Percentiles rank a stretch among this genome's conserved stretches.
Evolutionary conservation across 1,140 invertebrate species (phyloP).

Genomic region (Pectinophora gossypiella): DNA sequence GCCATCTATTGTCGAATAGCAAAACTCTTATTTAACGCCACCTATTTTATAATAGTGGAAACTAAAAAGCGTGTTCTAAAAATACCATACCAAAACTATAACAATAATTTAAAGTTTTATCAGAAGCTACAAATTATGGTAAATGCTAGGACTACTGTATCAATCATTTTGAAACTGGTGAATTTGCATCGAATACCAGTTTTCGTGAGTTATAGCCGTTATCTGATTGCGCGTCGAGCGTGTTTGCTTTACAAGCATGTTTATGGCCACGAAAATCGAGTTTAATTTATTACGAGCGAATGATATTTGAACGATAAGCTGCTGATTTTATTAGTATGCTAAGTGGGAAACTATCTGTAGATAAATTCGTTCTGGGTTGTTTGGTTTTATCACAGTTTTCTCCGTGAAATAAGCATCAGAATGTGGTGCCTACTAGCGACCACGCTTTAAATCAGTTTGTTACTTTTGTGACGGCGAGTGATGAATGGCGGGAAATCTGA

Average conservation of each 20-base stretch:
- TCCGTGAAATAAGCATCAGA: too few species aligned
- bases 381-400: too few species aligned
- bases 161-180: slow-evolving; percentile 9
- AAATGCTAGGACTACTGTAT: not conserved
- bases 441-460: too few species aligned
- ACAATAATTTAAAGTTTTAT: slow-evolving; percentile 8
- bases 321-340: not conserved
- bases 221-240: slow-evolving; percentile 18
- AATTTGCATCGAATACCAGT: slow-evolving; percentile 27
- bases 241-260: slow-evolving; percentile 11
- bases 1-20: slow-evolving; percentile 7
- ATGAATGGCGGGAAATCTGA: too few species aligned
- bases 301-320: not conserved
- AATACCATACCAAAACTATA: too few species aligned
- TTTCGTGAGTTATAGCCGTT: slow-evolving; percentile 23
- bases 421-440: too few species aligned
- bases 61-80: too few species aligned
- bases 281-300: slow-evolving; percentile 2
- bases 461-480: too few species aligned
- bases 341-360: not conserved
- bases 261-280: slow-evolving; percentile 1
- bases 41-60: not conserved
- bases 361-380: not conserved
- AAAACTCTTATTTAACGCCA: not conserved
- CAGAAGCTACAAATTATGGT: slow-evolving; percentile 8